Conservation (phyloP, 1,140 invertebrate species). For the Choristoneura fumiferana region DNA sequence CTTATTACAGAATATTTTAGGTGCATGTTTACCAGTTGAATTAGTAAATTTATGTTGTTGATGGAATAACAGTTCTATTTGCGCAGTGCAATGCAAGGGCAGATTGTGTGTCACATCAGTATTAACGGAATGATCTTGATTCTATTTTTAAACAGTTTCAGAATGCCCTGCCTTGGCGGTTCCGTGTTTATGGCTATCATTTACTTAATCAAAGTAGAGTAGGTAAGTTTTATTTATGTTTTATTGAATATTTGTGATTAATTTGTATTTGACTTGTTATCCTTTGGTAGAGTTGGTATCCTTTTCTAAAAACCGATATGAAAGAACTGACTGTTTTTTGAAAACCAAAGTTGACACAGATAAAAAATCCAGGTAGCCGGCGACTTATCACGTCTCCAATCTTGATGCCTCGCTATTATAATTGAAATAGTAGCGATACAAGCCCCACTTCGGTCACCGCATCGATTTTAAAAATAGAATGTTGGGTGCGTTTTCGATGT, state of each 20-base stretch:
- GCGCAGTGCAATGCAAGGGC: constrained; percentile 5
- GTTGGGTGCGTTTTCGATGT: constrained; percentile 59
- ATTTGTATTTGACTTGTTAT: too few species aligned
- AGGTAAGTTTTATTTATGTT: too few species aligned
- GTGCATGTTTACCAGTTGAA: too few species aligned
- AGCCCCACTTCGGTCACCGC: constrained; percentile 63
- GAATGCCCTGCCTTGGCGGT: constrained; percentile 6
- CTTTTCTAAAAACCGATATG: too few species aligned
- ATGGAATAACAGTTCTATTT: background rate
- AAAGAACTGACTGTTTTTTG: too few species aligned
- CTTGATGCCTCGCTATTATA: constrained; percentile 39
- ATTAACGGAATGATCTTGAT: constrained; percentile 3
- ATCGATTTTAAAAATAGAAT: constrained; percentile 71
- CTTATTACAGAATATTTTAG: too few species aligned
- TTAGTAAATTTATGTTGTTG: too few species aligned
- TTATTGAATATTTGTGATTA: too few species aligned
- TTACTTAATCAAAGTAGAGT: too few species aligned
- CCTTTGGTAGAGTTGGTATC: too few species aligned
- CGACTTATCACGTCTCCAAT: constrained; percentile 30
- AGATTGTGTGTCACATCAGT: constrained; percentile 2
- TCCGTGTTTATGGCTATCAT: background rate
- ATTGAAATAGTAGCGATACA: constrained; percentile 50
- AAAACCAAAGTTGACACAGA: too few species aligned
- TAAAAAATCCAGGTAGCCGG: constrained; percentile 8
- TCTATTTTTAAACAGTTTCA: constrained; percentile 2